Conservation (phyloP, 2,888 invertebrate genomes). For the Pammene fasciana region DNA sequence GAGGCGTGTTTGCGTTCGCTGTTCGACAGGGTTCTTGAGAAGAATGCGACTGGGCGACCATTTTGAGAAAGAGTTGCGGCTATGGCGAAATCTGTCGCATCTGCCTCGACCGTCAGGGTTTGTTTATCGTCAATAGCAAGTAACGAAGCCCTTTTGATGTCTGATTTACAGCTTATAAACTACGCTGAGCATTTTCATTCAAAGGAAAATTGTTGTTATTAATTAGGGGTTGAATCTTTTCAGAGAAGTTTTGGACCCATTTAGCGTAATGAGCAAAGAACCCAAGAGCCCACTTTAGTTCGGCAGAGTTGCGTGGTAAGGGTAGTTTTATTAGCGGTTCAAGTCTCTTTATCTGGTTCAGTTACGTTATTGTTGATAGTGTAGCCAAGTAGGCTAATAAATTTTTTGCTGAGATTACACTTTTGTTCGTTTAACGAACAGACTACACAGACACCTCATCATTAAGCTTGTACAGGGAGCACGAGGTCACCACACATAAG, state of each 20-base stretch:
- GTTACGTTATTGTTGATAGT: slow-evolving; percentile 39
- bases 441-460: no score
- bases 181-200: background rate
- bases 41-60: slow-evolving; percentile 24
- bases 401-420: slow-evolving; percentile 13
- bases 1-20: slow-evolving; percentile 34
- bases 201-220: slow-evolving; percentile 22
- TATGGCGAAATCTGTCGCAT: slow-evolving; percentile 33
- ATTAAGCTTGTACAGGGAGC: no score
- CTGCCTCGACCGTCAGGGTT: background rate
- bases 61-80: slow-evolving; percentile 36
- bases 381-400: slow-evolving; percentile 42
- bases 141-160: background rate
- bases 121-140: background rate
- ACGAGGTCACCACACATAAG: no score
- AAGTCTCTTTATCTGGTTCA: slow-evolving; percentile 4
- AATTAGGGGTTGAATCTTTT: slow-evolving; percentile 24
- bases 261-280: slow-evolving; percentile 43
- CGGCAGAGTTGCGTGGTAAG: slow-evolving; percentile 14
- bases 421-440: no score
- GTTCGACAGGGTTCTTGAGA: slow-evolving; percentile 20
- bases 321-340: background rate
- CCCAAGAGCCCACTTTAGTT: slow-evolving; percentile 36
- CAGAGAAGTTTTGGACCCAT: slow-evolving; percentile 42
- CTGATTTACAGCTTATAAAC: no score